Conservation (phyloP, 92 coral and sea anemone genomes). For the Siderastrea radians region DNA sequence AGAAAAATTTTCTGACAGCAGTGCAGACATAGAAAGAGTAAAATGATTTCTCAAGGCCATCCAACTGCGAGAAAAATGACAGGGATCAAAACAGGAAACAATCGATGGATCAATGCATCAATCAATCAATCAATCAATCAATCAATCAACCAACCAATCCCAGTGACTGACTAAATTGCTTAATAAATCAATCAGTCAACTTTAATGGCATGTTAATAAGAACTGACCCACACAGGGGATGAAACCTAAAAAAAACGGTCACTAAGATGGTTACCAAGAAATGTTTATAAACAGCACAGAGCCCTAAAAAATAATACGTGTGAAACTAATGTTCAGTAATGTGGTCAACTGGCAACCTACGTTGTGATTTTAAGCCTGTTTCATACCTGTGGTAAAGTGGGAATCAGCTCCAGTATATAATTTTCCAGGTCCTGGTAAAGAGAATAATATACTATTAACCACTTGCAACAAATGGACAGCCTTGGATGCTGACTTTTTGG, state of each 20-base stretch:
- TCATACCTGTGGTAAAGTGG: conserved; percentile 97
- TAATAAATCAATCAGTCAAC: not conserved
- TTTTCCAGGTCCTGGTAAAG: conserved; percentile 91
- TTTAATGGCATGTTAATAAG: not conserved
- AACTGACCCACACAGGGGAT: not conserved
- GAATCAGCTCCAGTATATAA: conserved; percentile 95
- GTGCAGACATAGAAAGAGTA: conserved; percentile 99
- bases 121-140: too few relatives aligned
- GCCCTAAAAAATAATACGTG: too few relatives aligned
- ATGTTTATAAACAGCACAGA: not conserved
- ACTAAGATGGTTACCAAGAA: not conserved
- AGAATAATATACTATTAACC: too few relatives aligned
- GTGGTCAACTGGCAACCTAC: too few relatives aligned
- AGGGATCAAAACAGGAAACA: not conserved
- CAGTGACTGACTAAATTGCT: too few relatives aligned
- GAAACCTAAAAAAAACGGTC: not conserved
- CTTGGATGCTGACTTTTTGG: too few relatives aligned
- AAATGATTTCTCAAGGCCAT: conserved; percentile 98
- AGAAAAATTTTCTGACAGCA: conserved; percentile 98
- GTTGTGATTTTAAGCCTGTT: too few relatives aligned
- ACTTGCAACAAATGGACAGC: too few relatives aligned
- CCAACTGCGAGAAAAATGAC: conserved; percentile 74
- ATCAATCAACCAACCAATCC: too few relatives aligned
- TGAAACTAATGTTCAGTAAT: too few relatives aligned
- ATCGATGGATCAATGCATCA: too few relatives aligned